Evolutionary conservation across 2,888 invertebrate genomes (phyloP).

Genomic region (Artemia sinica): DNA sequence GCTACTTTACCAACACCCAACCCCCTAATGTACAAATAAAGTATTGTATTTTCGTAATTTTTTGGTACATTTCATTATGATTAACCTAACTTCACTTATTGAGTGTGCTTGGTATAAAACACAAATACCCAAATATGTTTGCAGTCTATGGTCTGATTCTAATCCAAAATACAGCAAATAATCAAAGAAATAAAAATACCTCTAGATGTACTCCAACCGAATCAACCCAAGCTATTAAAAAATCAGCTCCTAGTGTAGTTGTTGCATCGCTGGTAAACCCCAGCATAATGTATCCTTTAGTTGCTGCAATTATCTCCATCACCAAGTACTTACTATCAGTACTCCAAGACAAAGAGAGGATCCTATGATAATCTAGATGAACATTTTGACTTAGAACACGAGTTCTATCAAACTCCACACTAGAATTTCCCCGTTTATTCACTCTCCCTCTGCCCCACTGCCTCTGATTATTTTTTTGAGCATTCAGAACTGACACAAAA

Average conservation of each 20-base stretch:
- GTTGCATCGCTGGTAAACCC: neutral
- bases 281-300: constrained; percentile 1
- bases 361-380: constrained; percentile 1
- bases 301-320: constrained; percentile 6
- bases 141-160: too few relatives aligned
- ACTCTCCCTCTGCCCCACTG: neutral
- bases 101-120: too few relatives aligned
- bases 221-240: constrained; percentile 2
- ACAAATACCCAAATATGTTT: too few relatives aligned
- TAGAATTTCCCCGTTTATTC: neutral
- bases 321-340: neutral
- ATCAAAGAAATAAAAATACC: neutral
- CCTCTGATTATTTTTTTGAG: constrained; percentile 7
- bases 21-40: too few relatives aligned
- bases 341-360: neutral
- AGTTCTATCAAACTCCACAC: constrained; percentile 1
- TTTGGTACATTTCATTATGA: too few relatives aligned
- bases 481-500: neutral
- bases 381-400: neutral
- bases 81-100: too few relatives aligned
- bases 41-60: too few relatives aligned
- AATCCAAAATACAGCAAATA: too few relatives aligned
- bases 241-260: constrained; percentile 2
- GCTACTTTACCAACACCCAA: too few relatives aligned
- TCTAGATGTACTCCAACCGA: constrained; percentile 7